A percentile compares a stretch with the other conserved stretches of the same genome.
phyloP scores from a whole-genome alignment of 2,113 vertebrate species.

The Dromaius novaehollandiae region DNA sequence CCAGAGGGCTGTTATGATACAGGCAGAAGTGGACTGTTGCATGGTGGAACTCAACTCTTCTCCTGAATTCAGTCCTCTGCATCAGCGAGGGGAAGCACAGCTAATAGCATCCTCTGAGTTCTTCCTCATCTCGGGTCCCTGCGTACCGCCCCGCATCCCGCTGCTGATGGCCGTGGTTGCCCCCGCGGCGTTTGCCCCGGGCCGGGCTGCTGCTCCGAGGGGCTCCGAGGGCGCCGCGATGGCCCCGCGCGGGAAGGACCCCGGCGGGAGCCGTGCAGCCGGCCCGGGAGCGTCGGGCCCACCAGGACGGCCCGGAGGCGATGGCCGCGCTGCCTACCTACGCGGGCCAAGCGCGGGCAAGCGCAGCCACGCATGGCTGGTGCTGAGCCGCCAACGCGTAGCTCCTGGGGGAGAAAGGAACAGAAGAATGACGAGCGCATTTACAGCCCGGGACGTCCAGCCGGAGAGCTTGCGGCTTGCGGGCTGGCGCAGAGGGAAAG shows the following conservation, averaged over 20 bases:
- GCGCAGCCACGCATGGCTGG: neutral
- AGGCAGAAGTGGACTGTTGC: neutral
- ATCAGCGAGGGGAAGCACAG: neutral
- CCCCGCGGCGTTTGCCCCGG: neutral
- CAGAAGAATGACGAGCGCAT: neutral
- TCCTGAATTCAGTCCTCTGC: neutral
- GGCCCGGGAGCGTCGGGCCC: neutral
- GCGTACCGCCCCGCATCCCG: neutral
- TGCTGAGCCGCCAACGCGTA: neutral
- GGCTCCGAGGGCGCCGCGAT: rapidly evolving
- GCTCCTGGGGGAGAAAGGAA: neutral
- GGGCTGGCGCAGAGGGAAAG: neutral
- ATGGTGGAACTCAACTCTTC: neutral
- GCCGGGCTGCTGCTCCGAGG: neutral
- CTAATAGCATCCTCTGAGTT: neutral
- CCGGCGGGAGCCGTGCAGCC: neutral
- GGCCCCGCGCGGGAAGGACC: neutral
- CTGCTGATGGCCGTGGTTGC: neutral
- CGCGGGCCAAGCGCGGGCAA: neutral
- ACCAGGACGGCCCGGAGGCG: no score
- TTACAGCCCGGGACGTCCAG: neutral
- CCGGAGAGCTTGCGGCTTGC: neutral
- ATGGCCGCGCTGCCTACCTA: no score
- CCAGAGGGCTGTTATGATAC: neutral
- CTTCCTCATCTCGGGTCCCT: neutral